phyloP scores from a whole-genome alignment of 2,113 vertebrate species.

The Semicossyphus pulcher region DNA sequence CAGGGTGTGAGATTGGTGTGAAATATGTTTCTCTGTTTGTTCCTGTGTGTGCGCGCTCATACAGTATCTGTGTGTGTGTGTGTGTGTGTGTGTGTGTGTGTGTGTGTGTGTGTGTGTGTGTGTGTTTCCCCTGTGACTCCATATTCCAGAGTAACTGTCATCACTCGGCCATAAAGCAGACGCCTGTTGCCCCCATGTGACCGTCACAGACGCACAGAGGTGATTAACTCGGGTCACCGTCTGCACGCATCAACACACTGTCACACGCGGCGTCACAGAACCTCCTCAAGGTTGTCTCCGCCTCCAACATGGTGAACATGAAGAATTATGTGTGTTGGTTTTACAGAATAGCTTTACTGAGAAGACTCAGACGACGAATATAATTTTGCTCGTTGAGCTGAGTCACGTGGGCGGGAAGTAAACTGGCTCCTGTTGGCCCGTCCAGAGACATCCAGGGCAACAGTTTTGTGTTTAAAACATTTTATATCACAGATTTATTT shows the following conservation, averaged over 20 bases:
- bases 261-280: neutral
- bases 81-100: slow-evolving; percentile 4
- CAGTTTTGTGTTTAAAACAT: too few relatives aligned
- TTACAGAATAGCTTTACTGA: too few relatives aligned
- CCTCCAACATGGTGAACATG: neutral
- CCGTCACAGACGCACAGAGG: slow-evolving; percentile 27
- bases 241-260: slow-evolving; percentile 27
- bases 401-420: too few relatives aligned
- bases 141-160: slow-evolving; percentile 57
- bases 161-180: slow-evolving; percentile 65
- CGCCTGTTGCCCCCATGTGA: slow-evolving; percentile 30
- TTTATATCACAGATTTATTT: too few relatives aligned
- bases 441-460: too few relatives aligned
- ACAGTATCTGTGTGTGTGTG: neutral
- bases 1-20: slow-evolving; percentile 72
- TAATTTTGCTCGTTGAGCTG: too few relatives aligned
- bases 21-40: slow-evolving; percentile 41
- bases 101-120: slow-evolving; percentile 6
- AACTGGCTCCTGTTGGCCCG: too few relatives aligned
- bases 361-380: too few relatives aligned
- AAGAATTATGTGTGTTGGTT: too few relatives aligned
- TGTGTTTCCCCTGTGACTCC: slow-evolving; percentile 15
- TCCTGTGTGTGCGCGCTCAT: neutral
- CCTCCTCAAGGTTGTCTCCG: neutral
- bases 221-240: slow-evolving; percentile 39